Conservation (phyloP, 2,113 vertebrate genomes). For the Hylia prasina region DNA sequence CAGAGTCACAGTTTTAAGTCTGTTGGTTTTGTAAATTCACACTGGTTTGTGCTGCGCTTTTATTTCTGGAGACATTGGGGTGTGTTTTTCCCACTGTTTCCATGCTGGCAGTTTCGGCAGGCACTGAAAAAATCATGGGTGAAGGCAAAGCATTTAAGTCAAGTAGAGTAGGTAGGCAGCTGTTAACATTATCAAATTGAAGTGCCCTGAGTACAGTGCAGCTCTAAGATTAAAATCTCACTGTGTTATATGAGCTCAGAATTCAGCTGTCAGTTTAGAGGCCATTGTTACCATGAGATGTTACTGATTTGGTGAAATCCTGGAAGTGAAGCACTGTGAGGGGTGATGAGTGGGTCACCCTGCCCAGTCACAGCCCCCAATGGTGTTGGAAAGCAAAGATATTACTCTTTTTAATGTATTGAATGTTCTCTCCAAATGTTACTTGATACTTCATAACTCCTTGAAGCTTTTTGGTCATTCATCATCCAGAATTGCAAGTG, state of each 20-base stretch:
- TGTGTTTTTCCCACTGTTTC: not conserved
- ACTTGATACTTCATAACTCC: not conserved
- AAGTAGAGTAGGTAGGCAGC: not conserved
- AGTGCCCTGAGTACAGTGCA: not conserved
- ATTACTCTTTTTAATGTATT: not conserved
- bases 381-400: not conserved
- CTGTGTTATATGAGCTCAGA: not conserved
- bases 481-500: not conserved
- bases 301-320: not conserved
- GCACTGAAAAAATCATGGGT: not conserved
- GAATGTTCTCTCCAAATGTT: not conserved
- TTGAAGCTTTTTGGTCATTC: not conserved
- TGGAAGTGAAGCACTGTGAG: not conserved
- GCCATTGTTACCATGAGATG: rapidly evolving
- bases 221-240: not conserved
- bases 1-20: not conserved
- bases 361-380: not conserved
- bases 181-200: not conserved
- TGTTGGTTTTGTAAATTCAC: slow-evolving; percentile 26
- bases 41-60: not conserved
- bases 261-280: not conserved
- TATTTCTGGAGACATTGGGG: not conserved
- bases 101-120: not conserved
- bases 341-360: not conserved
- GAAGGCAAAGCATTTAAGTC: not conserved